Conservation (phyloP, 1,140 invertebrate species). For the Philotrypesis tridentata region DNA sequence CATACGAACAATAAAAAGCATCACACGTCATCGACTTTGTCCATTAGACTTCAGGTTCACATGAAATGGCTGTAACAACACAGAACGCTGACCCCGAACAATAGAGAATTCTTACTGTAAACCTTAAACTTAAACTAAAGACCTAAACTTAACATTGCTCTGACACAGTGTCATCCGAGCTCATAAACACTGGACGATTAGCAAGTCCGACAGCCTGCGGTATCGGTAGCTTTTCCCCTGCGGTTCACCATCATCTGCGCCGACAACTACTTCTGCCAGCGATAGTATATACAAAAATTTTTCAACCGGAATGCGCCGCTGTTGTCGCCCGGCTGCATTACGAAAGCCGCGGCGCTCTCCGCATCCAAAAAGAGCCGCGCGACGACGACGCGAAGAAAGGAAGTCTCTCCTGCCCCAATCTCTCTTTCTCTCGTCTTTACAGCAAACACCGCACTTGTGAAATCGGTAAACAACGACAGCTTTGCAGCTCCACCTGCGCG, state of each 20-base stretch:
- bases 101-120: neutral
- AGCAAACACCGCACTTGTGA: constrained; percentile 21
- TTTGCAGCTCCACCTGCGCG: neutral
- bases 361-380: constrained; percentile 1
- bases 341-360: constrained; percentile 9
- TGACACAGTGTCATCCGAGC: neutral
- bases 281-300: neutral
- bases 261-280: neutral
- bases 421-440: neutral
- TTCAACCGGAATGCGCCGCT: neutral
- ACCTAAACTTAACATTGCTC: neutral
- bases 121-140: neutral
- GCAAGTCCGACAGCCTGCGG: neutral
- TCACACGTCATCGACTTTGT: neutral
- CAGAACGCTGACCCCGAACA: neutral
- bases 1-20: neutral
- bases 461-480: constrained; percentile 24
- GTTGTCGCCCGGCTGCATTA: neutral
- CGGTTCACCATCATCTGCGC: constrained; percentile 2
- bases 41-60: neutral
- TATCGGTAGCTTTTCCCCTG: constrained; percentile 14
- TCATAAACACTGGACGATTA: neutral
- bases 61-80: neutral
- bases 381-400: neutral
- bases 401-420: constrained; percentile 7